phyloP scores from a whole-genome alignment of 2,888 invertebrate genomes.

The Aquatica leii region DNA sequence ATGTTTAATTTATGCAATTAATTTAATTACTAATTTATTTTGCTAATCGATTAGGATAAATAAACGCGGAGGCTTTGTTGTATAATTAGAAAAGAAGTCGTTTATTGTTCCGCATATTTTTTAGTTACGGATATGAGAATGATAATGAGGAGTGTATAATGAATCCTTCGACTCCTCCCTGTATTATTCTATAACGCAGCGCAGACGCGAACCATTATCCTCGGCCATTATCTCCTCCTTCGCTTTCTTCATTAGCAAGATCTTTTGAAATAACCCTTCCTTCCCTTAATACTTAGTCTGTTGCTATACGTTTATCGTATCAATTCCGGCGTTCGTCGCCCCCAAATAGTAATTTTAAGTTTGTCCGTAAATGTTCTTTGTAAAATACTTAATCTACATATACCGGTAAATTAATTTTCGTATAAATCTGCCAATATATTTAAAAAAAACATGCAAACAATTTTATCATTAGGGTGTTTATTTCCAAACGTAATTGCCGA shows the following conservation, averaged over 20 bases:
- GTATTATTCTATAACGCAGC: constrained; percentile 46
- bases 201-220: constrained; percentile 59
- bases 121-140: constrained; percentile 32
- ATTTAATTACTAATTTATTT: no score
- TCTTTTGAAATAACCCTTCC: constrained; percentile 50
- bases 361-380: no score
- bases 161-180: constrained; percentile 49
- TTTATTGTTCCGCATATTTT: constrained; percentile 32
- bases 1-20: neutral
- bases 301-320: constrained; percentile 55
- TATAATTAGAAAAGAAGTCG: constrained; percentile 26
- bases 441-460: no score
- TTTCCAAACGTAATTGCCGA: no score
- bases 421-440: no score
- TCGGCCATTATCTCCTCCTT: constrained; percentile 59
- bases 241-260: constrained; percentile 57
- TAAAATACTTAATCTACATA: no score
- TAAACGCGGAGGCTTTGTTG: no score
- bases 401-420: no score
- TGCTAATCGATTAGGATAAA: no score
- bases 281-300: constrained; percentile 56
- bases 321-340: constrained; percentile 20
- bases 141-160: constrained; percentile 36
- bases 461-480: no score
- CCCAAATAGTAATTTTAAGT: no score